Evolutionary conservation across 2,888 invertebrate genomes (phyloP).

Genomic region (Gasteruption jaculator): DNA sequence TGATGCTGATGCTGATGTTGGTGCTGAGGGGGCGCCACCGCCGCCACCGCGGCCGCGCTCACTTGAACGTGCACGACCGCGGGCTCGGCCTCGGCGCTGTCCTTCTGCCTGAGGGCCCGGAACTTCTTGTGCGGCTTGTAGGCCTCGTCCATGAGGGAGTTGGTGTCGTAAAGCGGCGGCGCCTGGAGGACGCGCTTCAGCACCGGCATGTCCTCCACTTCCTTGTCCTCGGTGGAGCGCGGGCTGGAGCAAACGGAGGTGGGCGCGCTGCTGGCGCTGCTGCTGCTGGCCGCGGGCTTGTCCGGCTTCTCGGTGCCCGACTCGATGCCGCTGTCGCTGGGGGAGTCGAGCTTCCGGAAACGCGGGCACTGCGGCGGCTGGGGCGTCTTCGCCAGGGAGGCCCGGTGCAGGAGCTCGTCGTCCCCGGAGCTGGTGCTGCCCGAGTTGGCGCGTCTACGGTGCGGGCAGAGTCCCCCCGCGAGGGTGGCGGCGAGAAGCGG

Average conservation of each 20-base stretch:
- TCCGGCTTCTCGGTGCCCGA: constrained; percentile 87
- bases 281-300: constrained; percentile 57
- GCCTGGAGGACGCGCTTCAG: constrained; percentile 88
- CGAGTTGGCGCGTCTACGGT: constrained; percentile 70
- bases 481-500: constrained; percentile 72
- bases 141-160: constrained; percentile 89
- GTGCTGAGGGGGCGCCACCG: constrained; percentile 19
- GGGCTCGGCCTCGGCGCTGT: constrained; percentile 74
- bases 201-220: constrained; percentile 86
- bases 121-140: constrained; percentile 96
- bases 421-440: constrained; percentile 69
- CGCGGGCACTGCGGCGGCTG: constrained; percentile 56
- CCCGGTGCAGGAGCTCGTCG: constrained; percentile 60
- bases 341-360: constrained; percentile 83
- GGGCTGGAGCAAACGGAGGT: constrained; percentile 84
- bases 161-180: constrained; percentile 86
- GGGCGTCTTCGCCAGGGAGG: constrained; percentile 51
- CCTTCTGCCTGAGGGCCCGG: constrained; percentile 76
- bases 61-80: constrained; percentile 53
- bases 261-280: constrained; percentile 60
- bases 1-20: no score
- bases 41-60: constrained; percentile 22
- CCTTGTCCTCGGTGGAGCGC: constrained; percentile 77
- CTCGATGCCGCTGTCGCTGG: constrained; percentile 91
- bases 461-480: constrained; percentile 69